Evolutionary conservation across 1,140 invertebrate species (phyloP), one percentile per base, ranked within the genome.

Genomic region (Drosophila suzukii): DNA sequence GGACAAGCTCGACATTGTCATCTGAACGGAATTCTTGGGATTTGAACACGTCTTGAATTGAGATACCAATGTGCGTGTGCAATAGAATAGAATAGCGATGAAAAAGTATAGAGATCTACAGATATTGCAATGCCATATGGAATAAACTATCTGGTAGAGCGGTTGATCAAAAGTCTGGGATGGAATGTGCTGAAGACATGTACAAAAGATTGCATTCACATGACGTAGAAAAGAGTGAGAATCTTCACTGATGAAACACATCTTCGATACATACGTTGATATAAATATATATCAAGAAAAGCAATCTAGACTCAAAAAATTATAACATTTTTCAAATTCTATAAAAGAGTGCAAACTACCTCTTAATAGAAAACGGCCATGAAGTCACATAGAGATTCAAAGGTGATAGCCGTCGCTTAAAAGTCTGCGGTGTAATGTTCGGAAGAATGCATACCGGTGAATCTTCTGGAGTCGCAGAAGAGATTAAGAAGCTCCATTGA

Each of bases 41-140:
- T 67, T 15, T 46, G 17, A 50, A 51, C 63, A 68, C 65, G 60
- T 68, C 59, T 51, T 11, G 13, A 15, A 15, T 32, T 10, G 3
- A 38, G 8, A 49, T 30, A 39, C 0, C 34, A 20, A 20, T 15
- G 8, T 8, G 13, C n/a, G 6, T 24, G 1, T 6, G 30, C 12
- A 15, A 58, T 20, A 43, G 15, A 34, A 7, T n/a, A n/a, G n/a
- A n/a, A n/a, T n/a, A 30, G 12, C 15, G 10, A 43, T 43, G 38
- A 3, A 13, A n/a, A 53, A 13, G 11, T 6, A 30, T 38, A n/a
- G 3, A 41, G 27, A 43, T 58, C 6, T 24, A 5, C 2, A 53
- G 7, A 53, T 34, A 20, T 0, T 17, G 49, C 30, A 30, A 4
- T 8, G 24, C 47, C 20, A 47, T 6, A 15, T 47, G 17, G 49